phyloP scores from a whole-genome alignment of 2,888 invertebrate genomes.

The Perdita meconis region DNA sequence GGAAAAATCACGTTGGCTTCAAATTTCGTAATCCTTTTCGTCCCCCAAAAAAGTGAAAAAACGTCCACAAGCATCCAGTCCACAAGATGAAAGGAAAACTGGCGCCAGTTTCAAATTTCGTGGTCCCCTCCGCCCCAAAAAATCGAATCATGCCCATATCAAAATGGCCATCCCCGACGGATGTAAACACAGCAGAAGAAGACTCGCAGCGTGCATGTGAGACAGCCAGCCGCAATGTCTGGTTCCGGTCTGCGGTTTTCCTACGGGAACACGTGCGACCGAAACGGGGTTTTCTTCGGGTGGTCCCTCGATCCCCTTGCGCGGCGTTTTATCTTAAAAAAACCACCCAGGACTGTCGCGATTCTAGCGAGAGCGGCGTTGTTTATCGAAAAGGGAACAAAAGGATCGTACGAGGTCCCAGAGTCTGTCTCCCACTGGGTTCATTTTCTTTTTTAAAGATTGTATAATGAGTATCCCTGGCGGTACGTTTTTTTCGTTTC shows the following conservation, averaged over 20 bases:
- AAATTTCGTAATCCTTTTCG: too few relatives aligned
- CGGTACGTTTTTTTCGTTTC: neutral
- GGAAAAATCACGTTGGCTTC: too few relatives aligned
- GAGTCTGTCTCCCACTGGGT: neutral
- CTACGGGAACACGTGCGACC: constrained; percentile 70
- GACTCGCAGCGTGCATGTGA: constrained; percentile 46
- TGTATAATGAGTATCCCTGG: neutral
- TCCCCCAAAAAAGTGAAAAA: too few relatives aligned
- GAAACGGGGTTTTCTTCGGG: constrained; percentile 64
- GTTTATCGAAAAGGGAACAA: constrained; percentile 21
- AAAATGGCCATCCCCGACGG: constrained; percentile 54
- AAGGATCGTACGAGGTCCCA: too few relatives aligned
- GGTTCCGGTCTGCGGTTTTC: constrained; percentile 75
- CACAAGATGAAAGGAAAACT: neutral
- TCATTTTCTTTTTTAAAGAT: constrained; percentile 16
- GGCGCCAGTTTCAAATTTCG: neutral
- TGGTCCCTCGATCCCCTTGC: constrained; percentile 56
- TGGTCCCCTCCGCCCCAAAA: neutral
- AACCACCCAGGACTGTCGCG: constrained; percentile 55
- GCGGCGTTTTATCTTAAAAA: constrained; percentile 69
- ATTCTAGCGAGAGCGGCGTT: constrained; percentile 16
- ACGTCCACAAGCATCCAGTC: too few relatives aligned
- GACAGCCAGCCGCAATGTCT: constrained; percentile 61
- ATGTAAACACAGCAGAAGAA: constrained; percentile 59
- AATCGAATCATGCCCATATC: constrained; percentile 31